Evolutionary conservation across 2,888 invertebrate species (phyloP).

Genomic region (Dasypogon diadema): DNA sequence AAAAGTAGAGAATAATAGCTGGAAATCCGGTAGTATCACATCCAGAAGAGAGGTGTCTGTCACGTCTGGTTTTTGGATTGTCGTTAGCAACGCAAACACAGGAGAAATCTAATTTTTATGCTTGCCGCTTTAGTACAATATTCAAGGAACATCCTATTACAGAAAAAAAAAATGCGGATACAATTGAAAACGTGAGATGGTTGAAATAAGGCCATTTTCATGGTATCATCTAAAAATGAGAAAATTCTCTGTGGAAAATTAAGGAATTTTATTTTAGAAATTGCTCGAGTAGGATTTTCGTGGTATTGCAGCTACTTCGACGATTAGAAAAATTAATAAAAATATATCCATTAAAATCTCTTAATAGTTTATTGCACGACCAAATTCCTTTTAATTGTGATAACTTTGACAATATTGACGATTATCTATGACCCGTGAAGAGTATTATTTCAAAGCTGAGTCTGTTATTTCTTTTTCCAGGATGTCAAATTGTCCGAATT

Average conservation of each 20-base stretch:
- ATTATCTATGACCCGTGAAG: too few relatives aligned
- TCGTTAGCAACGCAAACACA: conserved; percentile 45
- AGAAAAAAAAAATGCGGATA: conserved; percentile 6
- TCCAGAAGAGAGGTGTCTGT: conserved; percentile 38
- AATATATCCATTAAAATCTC: too few relatives aligned
- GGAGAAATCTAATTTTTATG: conserved; percentile 47
- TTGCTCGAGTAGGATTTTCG: neutral
- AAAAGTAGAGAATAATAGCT: conserved; percentile 29
- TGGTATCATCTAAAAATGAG: conserved; percentile 32
- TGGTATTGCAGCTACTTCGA: too few relatives aligned
- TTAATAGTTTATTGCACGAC: too few relatives aligned
- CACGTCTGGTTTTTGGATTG: conserved; percentile 50
- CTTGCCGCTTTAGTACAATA: conserved; percentile 13
- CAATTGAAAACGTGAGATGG: conserved; percentile 49
- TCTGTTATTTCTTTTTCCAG: too few relatives aligned
- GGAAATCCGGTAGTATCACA: conserved; percentile 37
- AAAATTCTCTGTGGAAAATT: conserved; percentile 33
- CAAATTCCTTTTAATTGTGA: too few relatives aligned
- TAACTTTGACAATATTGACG: too few relatives aligned
- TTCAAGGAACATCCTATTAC: conserved; percentile 20
- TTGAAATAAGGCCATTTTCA: conserved; percentile 44
- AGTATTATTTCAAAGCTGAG: too few relatives aligned
- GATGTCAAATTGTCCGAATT: too few relatives aligned
- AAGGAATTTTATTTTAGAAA: conserved; percentile 15
- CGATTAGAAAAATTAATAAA: too few relatives aligned